Percentiles rank a stretch among this genome's conserved stretches.
These are phyloP conservation scores for Rhopalosiphum padi DNA, from an alignment of 1,140 invertebrate species.

Conservation along the genomic window DNA sequence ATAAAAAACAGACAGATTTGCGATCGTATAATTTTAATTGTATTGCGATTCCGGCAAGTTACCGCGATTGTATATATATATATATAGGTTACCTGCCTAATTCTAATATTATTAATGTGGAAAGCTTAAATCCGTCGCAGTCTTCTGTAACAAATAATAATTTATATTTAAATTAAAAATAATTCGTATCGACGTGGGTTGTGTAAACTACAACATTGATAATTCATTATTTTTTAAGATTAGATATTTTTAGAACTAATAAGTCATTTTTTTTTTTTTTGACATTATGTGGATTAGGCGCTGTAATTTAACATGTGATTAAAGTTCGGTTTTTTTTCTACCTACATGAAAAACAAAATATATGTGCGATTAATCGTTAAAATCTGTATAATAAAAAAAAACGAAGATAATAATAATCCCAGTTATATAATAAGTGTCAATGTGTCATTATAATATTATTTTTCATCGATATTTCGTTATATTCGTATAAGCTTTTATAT, in stretches of 20 bases:
- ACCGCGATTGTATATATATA: neutral
- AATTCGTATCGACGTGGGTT: neutral
- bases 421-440: neutral
- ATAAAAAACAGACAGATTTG: neutral
- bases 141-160: rapidly evolving
- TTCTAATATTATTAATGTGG: neutral
- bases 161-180: neutral
- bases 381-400: neutral
- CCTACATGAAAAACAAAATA: neutral
- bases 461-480: neutral
- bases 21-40: neutral
- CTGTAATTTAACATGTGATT: neutral
- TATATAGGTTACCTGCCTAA: too few species aligned
- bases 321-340: neutral
- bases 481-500: neutral
- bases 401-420: neutral
- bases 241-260: too few species aligned
- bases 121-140: neutral
- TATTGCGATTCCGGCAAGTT: neutral
- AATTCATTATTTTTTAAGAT: too few species aligned
- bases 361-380: neutral
- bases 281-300: neutral
- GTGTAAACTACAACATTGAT: neutral
- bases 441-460: neutral
- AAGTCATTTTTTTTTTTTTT: neutral